Evolutionary conservation across 2,113 vertebrate genomes (phyloP).

Genomic region (Larimichthys crocea): DNA sequence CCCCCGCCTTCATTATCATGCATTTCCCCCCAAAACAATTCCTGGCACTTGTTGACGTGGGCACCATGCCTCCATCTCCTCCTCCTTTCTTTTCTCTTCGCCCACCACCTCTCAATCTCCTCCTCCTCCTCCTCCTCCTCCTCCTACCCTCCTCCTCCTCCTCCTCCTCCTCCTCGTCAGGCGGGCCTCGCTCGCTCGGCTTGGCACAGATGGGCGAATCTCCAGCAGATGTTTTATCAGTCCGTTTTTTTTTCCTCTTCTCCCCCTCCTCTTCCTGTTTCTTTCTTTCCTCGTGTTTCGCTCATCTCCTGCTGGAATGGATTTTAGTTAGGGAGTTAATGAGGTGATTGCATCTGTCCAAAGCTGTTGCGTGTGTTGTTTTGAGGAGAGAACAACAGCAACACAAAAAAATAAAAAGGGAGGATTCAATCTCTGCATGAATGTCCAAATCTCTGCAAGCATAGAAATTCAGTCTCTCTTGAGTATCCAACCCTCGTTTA

Average conservation of each 20-base stretch:
- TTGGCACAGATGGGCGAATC: slow-evolving; percentile 80
- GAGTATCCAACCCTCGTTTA: not conserved
- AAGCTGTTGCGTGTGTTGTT: slow-evolving; percentile 81
- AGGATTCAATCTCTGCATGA: slow-evolving; percentile 45
- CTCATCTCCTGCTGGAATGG: slow-evolving; percentile 63
- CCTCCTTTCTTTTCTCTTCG: slow-evolving; percentile 51
- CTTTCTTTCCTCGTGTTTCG: slow-evolving; percentile 3
- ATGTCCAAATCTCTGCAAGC: slow-evolving; percentile 17
- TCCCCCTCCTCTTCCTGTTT: not conserved
- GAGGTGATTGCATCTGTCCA: slow-evolving; percentile 83
- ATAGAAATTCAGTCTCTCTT: not conserved
- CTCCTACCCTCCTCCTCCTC: slow-evolving; percentile 11
- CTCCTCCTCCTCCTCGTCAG: slow-evolving; percentile 29
- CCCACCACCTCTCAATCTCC: slow-evolving; percentile 58
- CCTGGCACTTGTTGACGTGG: slow-evolving; percentile 76
- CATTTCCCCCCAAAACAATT: slow-evolving; percentile 46
- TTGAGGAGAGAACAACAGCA: slow-evolving; percentile 68
- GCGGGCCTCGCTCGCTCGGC: slow-evolving; percentile 61
- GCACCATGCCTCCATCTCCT: slow-evolving; percentile 64
- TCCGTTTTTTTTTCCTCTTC: not conserved
- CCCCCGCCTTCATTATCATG: slow-evolving; percentile 69
- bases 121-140: slow-evolving; percentile 22
- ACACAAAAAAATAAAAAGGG: slow-evolving; percentile 1
- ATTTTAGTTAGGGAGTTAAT: slow-evolving; percentile 78
- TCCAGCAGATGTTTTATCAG: slow-evolving; percentile 82